Percentiles rank a stretch among this genome's conserved stretches.
Evolutionary conservation across 92 coral and sea anemone species (phyloP).

Genomic region (Heliopora coerulea): DNA sequence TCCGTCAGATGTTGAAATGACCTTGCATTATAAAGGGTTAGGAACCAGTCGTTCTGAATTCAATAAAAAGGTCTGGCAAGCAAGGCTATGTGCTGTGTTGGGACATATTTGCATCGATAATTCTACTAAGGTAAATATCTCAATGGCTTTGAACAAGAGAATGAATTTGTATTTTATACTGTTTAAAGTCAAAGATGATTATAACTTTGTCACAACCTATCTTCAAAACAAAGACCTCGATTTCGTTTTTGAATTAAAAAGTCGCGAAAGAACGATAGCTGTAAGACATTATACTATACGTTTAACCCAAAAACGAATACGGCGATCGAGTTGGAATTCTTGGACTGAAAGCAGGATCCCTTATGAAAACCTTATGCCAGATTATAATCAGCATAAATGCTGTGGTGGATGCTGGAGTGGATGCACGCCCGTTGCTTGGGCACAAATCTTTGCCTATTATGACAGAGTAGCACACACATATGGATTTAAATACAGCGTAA

Average conservation of each 20-base stretch:
- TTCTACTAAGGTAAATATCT: slow-evolving; percentile 45
- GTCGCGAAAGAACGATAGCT: slow-evolving; percentile 51
- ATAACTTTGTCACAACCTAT: slow-evolving; percentile 61
- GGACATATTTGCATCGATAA: slow-evolving; percentile 63
- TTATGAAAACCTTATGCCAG: slow-evolving; percentile 64
- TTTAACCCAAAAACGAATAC: slow-evolving; percentile 46
- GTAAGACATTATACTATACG: slow-evolving; percentile 70
- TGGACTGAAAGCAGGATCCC: slow-evolving; percentile 53
- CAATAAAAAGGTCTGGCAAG: slow-evolving; percentile 5
- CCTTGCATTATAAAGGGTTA: neutral
- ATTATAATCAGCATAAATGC: slow-evolving; percentile 67
- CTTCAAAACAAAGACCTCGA: slow-evolving; percentile 77
- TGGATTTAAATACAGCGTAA: slow-evolving; percentile 31
- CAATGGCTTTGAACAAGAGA: slow-evolving; percentile 54
- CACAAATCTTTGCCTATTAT: slow-evolving; percentile 77
- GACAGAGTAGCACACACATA: slow-evolving; percentile 62
- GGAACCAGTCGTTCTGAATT: neutral
- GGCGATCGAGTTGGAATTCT: slow-evolving; percentile 45
- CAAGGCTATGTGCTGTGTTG: slow-evolving; percentile 64
- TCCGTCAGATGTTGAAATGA: neutral
- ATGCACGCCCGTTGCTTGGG: slow-evolving; percentile 91
- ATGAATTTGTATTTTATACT: slow-evolving; percentile 61
- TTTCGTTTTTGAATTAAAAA: slow-evolving; percentile 42
- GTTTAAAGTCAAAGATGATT: slow-evolving; percentile 64
- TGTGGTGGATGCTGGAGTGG: slow-evolving; percentile 81